These are phyloP conservation scores for Numenius phaeopus DNA, from an alignment of 2,797 vertebrate species.

Conservation along the genomic window DNA sequence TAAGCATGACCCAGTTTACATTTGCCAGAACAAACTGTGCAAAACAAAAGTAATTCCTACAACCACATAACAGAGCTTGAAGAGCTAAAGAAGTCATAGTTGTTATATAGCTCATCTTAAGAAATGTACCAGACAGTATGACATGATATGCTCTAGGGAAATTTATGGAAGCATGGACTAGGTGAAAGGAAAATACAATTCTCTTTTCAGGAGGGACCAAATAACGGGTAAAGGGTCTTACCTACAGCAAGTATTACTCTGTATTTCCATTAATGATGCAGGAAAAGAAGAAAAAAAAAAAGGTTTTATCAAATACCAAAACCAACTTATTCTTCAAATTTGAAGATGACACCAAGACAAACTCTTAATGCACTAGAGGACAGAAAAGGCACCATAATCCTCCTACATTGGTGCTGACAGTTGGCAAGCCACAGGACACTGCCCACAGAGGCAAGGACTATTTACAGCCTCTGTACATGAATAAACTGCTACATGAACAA, in stretches of 20 bases:
- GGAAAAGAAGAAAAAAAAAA: background rate
- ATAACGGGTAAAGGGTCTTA: background rate
- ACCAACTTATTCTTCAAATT: background rate
- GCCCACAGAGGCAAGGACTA: background rate
- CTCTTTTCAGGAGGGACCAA: background rate
- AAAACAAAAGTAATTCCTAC: constrained; percentile 40
- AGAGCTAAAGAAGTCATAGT: constrained; percentile 41
- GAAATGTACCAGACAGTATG: background rate
- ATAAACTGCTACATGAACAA: background rate
- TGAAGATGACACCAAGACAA: background rate
- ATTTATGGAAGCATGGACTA: background rate
- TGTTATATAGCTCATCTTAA: background rate
- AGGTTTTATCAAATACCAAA: background rate
- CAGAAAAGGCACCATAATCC: background rate
- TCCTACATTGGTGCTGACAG: background rate
- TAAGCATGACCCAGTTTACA: constrained; percentile 46
- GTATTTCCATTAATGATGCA: background rate
- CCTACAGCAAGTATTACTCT: background rate
- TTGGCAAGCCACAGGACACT: background rate
- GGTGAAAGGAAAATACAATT: background rate
- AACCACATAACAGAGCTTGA: constrained; percentile 28
- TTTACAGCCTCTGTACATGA: background rate
- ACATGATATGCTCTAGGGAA: background rate
- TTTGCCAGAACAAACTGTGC: constrained; percentile 65
- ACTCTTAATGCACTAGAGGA: background rate